A percentile compares a stretch with the other conserved stretches of the same genome.
These are phyloP conservation scores for Euglossa dilemma DNA, from an alignment of 1,140 invertebrate genomes.

Conservation along the genomic window DNA sequence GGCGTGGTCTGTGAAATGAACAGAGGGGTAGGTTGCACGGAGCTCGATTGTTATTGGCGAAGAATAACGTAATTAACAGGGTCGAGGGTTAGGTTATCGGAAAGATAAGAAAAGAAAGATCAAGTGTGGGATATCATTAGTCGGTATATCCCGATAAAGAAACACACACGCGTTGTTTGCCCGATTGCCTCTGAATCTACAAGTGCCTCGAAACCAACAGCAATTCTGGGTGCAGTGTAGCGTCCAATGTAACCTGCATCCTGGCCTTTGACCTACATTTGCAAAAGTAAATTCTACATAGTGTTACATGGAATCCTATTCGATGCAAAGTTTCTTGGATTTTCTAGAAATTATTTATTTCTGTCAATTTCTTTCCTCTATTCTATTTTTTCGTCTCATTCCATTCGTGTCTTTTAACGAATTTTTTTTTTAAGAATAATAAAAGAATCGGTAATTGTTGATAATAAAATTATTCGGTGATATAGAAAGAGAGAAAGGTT, in stretches of 20 bases:
- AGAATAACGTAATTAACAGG: too few relatives aligned
- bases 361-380: too few relatives aligned
- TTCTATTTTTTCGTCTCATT: neutral
- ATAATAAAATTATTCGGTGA: too few relatives aligned
- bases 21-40: too few relatives aligned
- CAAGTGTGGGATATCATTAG: neutral
- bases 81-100: too few relatives aligned
- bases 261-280: constrained; percentile 21
- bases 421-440: too few relatives aligned
- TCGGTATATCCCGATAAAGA: neutral
- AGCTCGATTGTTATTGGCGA: too few relatives aligned
- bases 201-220: neutral
- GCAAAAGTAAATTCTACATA: neutral
- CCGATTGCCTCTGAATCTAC: constrained; percentile 16
- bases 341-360: too few relatives aligned
- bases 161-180: neutral
- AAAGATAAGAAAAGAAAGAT: neutral
- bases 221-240: neutral
- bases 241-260: constrained; percentile 1
- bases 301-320: neutral
- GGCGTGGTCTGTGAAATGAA: too few relatives aligned
- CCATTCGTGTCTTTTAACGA: neutral
- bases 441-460: neutral
- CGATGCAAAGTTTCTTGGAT: neutral
- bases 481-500: too few relatives aligned